Percentiles rank a stretch among this genome's conserved stretches.
Evolutionary conservation across 1,140 invertebrate species (phyloP).

Genomic region (Antheraea mylitta): DNA sequence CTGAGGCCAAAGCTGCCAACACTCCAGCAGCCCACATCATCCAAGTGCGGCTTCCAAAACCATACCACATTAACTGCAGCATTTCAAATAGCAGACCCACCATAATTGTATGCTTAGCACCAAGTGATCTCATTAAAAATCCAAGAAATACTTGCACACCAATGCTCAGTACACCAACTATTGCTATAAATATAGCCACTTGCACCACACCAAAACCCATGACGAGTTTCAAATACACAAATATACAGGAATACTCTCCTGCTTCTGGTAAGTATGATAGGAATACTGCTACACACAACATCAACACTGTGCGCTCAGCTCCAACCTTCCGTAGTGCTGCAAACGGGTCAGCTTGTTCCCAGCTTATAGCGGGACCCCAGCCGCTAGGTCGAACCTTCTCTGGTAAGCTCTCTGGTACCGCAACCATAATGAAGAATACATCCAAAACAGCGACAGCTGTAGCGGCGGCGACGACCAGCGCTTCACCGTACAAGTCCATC

Average conservation of each 20-base stretch:
- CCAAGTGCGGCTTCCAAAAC: slow-evolving; percentile 87
- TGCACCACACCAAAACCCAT: slow-evolving; percentile 97
- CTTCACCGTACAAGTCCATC: slow-evolving; percentile 93
- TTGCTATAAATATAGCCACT: slow-evolving; percentile 98
- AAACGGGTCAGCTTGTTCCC: slow-evolving; percentile 99
- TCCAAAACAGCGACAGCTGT: slow-evolving; percentile 97
- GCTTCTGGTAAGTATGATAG: slow-evolving; percentile 99
- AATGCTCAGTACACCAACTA: slow-evolving; percentile 97
- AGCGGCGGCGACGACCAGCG: slow-evolving; percentile 96
- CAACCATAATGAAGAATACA: slow-evolving; percentile 98
- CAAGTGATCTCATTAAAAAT: slow-evolving; percentile 90
- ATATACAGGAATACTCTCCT: slow-evolving; percentile 99
- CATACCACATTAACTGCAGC: slow-evolving; percentile 98
- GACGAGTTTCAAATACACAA: slow-evolving; percentile 98
- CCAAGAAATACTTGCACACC: slow-evolving; percentile 95
- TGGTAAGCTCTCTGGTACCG: slow-evolving; percentile 98
- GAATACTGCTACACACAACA: slow-evolving; percentile 98
- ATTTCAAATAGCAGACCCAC: slow-evolving; percentile 97
- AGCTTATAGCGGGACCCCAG: slow-evolving; percentile 91
- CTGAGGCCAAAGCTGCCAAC: slow-evolving; percentile 95
- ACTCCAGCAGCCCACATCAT: slow-evolving; percentile 99
- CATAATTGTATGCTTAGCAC: slow-evolving; percentile 98
- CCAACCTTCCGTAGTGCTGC: slow-evolving; percentile 95
- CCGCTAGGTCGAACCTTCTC: slow-evolving; percentile 92
- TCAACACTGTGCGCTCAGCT: slow-evolving; percentile 96